Evolutionary conservation across 1,140 invertebrate genomes (phyloP).

Genomic region (Drosophila bocqueti): DNA sequence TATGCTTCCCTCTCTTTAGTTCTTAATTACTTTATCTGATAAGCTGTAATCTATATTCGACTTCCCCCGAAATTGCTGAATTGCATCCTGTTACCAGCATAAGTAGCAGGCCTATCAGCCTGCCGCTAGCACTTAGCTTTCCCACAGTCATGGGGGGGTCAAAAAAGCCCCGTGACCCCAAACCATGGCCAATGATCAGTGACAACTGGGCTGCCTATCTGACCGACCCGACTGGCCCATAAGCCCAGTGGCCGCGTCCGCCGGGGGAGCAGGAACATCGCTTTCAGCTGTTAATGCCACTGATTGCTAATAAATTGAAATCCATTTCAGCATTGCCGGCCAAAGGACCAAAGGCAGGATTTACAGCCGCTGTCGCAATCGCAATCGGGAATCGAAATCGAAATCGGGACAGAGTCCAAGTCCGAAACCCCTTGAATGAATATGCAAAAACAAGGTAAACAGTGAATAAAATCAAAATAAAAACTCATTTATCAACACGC

Average conservation of each 20-base stretch:
- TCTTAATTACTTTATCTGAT: not conserved
- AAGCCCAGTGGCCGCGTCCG: conserved; percentile 16
- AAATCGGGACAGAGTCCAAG: conserved; percentile 2
- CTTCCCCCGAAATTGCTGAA: not conserved
- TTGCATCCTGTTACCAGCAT: not conserved
- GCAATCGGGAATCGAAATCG: not conserved
- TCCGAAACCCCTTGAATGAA: conserved; percentile 25
- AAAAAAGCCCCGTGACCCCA: too few relatives aligned
- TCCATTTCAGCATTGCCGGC: conserved; percentile 35
- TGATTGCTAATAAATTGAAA: conserved; percentile 78
- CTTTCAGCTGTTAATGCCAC: conserved; percentile 55
- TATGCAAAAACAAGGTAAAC: conserved; percentile 71
- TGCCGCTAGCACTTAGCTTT: not conserved
- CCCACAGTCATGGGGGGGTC: not conserved
- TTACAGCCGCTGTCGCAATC: conserved; percentile 18
- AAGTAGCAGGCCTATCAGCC: not conserved
- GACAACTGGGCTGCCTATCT: conserved; percentile 27
- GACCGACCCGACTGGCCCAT: not conserved
- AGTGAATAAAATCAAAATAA: conserved; percentile 81
- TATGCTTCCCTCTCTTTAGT: not conserved
- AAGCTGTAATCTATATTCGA: not conserved
- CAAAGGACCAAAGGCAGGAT: conserved; percentile 28
- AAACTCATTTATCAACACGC: conserved; percentile 78
- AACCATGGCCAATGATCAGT: conserved; percentile 10
- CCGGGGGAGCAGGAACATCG: conserved; percentile 16